Base-by-base conservation (phyloP, 2,797 vertebrate species). In the Meda fulgida region DNA sequence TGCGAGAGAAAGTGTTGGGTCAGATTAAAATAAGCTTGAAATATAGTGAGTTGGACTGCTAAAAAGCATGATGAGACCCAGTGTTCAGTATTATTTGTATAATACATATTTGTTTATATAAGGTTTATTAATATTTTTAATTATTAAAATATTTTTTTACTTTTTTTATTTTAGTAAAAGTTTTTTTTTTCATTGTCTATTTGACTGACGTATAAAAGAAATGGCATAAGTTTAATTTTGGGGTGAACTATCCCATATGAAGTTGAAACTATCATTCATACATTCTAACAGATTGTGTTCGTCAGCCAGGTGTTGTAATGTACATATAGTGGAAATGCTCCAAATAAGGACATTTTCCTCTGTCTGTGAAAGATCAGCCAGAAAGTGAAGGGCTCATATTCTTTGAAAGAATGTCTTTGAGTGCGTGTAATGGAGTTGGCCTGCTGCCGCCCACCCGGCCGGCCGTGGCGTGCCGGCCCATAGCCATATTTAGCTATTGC, bases 401-500 rank as follows among this genome's bases (percentile, higher is more conserved):
- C 80, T 87, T 83, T 75, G 19, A 69, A 76, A 80, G 83, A 86
- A 89, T 87, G 70, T 85, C 83, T 88, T 76, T 87, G 81, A 87
- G 85, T 75, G 69, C 71, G 76, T 89, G 89, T 89, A 87, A 91
- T 72, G 55, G 84, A 90, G 65, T 87, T 85, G 88, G 87, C 84
- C 70, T 80, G 23, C 5, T 84, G 58, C 89, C 81, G 71, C 71
- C 84, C 72, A 67, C 78, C 77, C 73, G 72, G 43, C 87, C 63
- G 60, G 6, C 38, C 58, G 14, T 75, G 10, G 71, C 70, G 51
- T 83, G 71, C 81, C 46, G 76, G 75, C 85, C 80, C 83, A 78
- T 78, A 80, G 86, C 91, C 91, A 91, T 92, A 91, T 91, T 91
- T 91, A 91, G 91, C 84, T 87, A 76, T 89, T 84, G 84, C 88